phyloP scores from a whole-genome alignment of 2,888 invertebrate genomes.

The Drosophila bunnanda region DNA sequence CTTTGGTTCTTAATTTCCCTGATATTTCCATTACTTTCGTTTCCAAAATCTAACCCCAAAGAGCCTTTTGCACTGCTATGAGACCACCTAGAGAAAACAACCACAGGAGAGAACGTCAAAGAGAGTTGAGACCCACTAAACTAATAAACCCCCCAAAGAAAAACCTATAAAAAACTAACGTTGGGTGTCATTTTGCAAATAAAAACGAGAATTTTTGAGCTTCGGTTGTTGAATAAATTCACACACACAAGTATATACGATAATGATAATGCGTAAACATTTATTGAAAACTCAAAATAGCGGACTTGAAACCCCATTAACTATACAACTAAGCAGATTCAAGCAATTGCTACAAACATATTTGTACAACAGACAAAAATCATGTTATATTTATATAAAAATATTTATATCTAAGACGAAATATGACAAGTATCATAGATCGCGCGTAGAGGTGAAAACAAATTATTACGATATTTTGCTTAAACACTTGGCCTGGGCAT shows the following conservation, averaged over 20 bases:
- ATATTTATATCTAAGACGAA: constrained; percentile 58
- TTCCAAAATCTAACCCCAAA: constrained; percentile 39
- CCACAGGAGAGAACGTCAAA: constrained; percentile 28
- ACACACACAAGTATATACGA: constrained; percentile 45
- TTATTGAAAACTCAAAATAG: constrained; percentile 38
- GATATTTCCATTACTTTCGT: background rate
- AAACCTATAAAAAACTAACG: constrained; percentile 25
- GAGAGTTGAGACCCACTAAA: constrained; percentile 21
- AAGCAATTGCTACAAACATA: constrained; percentile 70
- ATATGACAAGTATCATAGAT: constrained; percentile 29
- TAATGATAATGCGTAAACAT: constrained; percentile 33
- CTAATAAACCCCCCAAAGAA: constrained; percentile 3
- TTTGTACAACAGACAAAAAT: constrained; percentile 51
- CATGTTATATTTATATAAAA: constrained; percentile 70
- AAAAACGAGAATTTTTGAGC: constrained; percentile 68
- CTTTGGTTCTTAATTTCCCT: background rate
- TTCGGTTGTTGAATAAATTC: constrained; percentile 77
- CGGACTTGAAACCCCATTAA: constrained; percentile 34
- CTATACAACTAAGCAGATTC: constrained; percentile 46
- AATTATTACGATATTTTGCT: constrained; percentile 42
- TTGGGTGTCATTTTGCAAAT: constrained; percentile 60
- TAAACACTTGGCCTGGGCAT: constrained; percentile 43
- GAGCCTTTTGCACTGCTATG: constrained; percentile 78
- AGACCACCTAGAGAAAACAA: constrained; percentile 73
- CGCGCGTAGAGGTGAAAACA: constrained; percentile 74